Conservation (phyloP, 2,888 invertebrate species). For the Cabera pusaria region DNA sequence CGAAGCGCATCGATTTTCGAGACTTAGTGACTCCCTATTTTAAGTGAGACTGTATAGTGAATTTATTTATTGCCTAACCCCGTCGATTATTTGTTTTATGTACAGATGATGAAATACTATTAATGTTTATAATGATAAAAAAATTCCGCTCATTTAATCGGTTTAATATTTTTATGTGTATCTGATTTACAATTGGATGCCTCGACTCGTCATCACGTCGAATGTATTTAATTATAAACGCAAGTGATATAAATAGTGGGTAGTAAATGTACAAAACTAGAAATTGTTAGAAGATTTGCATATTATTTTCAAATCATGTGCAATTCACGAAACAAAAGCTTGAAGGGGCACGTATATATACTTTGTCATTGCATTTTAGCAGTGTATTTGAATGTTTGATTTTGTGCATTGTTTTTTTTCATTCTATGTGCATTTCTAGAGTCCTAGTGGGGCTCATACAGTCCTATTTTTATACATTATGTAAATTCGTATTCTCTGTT, state of each 20-base stretch:
- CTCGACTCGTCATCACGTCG: constrained; percentile 53
- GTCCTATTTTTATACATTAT: constrained; percentile 84
- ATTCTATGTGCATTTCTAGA: constrained; percentile 76
- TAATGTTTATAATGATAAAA: constrained; percentile 72
- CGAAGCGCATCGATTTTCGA: constrained; percentile 65
- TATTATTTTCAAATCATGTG: constrained; percentile 76
- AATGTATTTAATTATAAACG: constrained; percentile 61
- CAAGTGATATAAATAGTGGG: constrained; percentile 72
- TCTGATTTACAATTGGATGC: constrained; percentile 69
- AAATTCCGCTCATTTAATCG: constrained; percentile 56
- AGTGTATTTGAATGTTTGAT: constrained; percentile 66
- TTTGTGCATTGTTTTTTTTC: constrained; percentile 76
- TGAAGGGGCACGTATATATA: constrained; percentile 58
- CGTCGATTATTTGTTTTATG: constrained; percentile 68
- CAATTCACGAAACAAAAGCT: constrained; percentile 66
- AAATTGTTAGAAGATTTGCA: constrained; percentile 72
- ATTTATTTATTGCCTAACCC: constrained; percentile 78
- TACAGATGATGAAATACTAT: constrained; percentile 69
- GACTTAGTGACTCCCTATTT: constrained; percentile 64
- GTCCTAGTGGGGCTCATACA: constrained; percentile 70
- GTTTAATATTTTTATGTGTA: constrained; percentile 53
- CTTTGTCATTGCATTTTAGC: constrained; percentile 79
- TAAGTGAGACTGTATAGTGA: constrained; percentile 77
- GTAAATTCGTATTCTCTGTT: constrained; percentile 79
- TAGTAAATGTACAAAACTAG: constrained; percentile 78